Conservation (phyloP, 37 sponge, comb jelly and placozoan genomes). For the Sycon ciliatum region DNA sequence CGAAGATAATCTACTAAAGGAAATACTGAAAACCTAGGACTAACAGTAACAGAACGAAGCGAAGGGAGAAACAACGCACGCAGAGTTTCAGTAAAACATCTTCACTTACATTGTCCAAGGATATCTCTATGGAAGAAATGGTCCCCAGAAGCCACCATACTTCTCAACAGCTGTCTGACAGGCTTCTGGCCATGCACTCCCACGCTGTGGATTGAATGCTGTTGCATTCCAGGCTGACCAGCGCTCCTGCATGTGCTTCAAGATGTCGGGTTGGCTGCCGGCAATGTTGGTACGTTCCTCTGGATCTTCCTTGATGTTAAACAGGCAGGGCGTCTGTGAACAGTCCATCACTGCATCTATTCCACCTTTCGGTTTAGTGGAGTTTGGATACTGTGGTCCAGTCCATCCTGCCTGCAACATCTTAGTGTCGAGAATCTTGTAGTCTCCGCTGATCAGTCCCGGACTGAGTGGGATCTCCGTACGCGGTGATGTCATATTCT, state of each 20-base stretch:
- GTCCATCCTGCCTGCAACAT: conserved; percentile 16
- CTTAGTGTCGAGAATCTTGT: conserved; percentile 18
- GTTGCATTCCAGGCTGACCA: neutral
- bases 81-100: too few species aligned
- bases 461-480: conserved; percentile 15
- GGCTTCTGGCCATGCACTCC: conserved; percentile 15
- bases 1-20: too few species aligned
- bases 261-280: neutral
- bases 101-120: too few species aligned
- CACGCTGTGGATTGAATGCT: conserved; percentile 24
- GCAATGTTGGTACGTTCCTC: conserved; percentile 18
- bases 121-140: conserved; percentile 13
- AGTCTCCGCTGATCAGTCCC: conserved; percentile 28
- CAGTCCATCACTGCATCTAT: neutral
- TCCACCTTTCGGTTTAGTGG: neutral
- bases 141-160: conserved; percentile 43
- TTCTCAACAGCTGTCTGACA: conserved; percentile 19
- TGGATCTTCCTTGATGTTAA: conserved; percentile 23
- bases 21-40: too few species aligned
- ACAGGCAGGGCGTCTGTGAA: conserved; percentile 15
- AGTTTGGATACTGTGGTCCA: conserved; percentile 25
- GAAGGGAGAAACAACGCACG: too few species aligned
- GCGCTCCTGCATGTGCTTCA: conserved; percentile 28
- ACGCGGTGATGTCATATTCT: conserved; percentile 26
- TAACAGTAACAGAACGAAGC: too few species aligned